Conservation (phyloP, 2,888 invertebrate species). For the Gonocerus acuteangulatus region DNA sequence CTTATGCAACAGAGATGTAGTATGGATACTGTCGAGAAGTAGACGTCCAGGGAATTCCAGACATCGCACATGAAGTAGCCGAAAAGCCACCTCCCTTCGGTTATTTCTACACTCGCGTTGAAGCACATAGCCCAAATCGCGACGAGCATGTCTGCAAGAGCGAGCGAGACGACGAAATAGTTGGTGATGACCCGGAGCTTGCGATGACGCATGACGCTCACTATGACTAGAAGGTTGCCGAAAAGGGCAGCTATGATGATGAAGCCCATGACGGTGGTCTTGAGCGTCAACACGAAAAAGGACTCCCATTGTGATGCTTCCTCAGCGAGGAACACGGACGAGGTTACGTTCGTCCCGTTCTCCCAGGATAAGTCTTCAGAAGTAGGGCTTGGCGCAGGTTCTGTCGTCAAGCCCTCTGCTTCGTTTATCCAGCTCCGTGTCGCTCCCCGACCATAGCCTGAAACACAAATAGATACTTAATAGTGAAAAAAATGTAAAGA, state of each 20-base stretch:
- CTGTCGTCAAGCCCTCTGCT: conserved; percentile 13
- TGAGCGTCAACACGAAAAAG: conserved; percentile 53
- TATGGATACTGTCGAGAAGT: conserved; percentile 88
- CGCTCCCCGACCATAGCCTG: conserved; percentile 25
- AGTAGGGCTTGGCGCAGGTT: not conserved
- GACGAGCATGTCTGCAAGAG: conserved; percentile 88
- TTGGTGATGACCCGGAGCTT: conserved; percentile 79
- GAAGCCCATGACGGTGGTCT: conserved; percentile 50
- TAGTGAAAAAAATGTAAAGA: no score
- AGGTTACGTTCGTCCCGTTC: not conserved
- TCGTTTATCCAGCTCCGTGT: conserved; percentile 24
- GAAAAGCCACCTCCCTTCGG: conserved; percentile 71
- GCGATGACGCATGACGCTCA: conserved; percentile 70
- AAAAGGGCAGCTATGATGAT: conserved; percentile 50
- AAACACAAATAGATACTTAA: conserved; percentile 11
- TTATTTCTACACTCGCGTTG: conserved; percentile 80
- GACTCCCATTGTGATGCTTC: not conserved
- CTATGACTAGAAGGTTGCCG: conserved; percentile 65
- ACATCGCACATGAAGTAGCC: conserved; percentile 90
- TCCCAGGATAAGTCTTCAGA: not conserved
- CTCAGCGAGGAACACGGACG: not conserved
- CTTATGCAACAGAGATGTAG: conserved; percentile 89
- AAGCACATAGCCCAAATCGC: conserved; percentile 92
- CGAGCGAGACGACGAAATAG: conserved; percentile 90
- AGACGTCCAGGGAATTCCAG: conserved; percentile 92